Evolutionary conservation across 2,797 vertebrate genomes (phyloP), one percentile per base, ranked within the genome.

Genomic region (Coranthus polyacanthus): DNA sequence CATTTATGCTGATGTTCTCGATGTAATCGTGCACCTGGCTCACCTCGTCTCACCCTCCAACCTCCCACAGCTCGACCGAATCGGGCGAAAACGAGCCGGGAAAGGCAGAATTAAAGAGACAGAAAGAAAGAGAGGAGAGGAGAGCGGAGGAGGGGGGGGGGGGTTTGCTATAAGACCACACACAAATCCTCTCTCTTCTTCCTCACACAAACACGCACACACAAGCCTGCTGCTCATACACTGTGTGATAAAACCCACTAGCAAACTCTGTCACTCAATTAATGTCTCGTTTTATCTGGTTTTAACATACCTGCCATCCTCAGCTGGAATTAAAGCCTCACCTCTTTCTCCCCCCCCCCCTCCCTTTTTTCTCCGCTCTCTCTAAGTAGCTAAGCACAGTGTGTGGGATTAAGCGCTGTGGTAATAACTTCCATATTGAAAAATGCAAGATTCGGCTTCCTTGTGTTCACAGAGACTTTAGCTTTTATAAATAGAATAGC

Each of bases 281-380:
- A 88, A 85, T 77, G 72, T 79, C 53, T 70, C 38, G 46, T 79
- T 91, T 92, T 86, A 92, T 91, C 87, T 86, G 80, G 67, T 60
- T 78, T 84, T 88, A 82, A 87, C 83, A 88, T 83, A 88, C 85
- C 84, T 89, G 77, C 85, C 79, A 79, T 79, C 79, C 72, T 84
- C 80, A 78, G 81, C 79, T 72, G 74, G 82, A 90, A 85, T 89
- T 82, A 90, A 87, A 76, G 58, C 63, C 71, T 74, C 68, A 60
- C 64, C 64, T 50, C 61, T 49, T 38, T 55, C 62, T 45, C 32
- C 17, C 37, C 26, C 34, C n/a, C 16, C 24, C 29, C 2, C 22
- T n/a, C 46, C 17, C 47, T 42, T 38, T 53, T 16, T 21, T 10
- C 12, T n/a, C 45, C 36, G 39, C 53, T 49, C n/a, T 52, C 54